Conservation (phyloP, 2,797 vertebrate genomes). For the Chanos chanos region DNA sequence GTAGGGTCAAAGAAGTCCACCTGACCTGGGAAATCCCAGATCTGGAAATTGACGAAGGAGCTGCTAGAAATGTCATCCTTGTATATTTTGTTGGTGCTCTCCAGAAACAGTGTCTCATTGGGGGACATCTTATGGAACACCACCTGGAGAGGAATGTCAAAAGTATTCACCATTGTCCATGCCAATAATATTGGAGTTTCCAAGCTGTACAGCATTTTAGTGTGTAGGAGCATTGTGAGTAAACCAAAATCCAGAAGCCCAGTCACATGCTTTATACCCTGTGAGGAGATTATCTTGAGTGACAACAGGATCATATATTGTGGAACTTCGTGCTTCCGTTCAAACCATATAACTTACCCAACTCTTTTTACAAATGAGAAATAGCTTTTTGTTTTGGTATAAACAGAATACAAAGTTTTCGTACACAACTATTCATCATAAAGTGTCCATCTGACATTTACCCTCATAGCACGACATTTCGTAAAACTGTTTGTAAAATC, state of each 20-base stretch:
- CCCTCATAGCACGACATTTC: background rate
- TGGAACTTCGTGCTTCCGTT: too few relatives aligned
- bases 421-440: too few relatives aligned
- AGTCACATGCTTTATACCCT: slow-evolving; percentile 55
- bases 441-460: background rate
- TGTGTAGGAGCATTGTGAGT: too few relatives aligned
- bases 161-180: too few relatives aligned
- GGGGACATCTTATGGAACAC: slow-evolving; percentile 99
- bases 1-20: slow-evolving; percentile 99
- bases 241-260: slow-evolving; percentile 56
- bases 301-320: background rate
- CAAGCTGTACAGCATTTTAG: background rate
- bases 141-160: slow-evolving; percentile 76
- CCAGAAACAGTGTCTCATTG: slow-evolving; percentile 96
- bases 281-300: slow-evolving; percentile 23
- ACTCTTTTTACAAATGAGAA: too few relatives aligned
- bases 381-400: too few relatives aligned
- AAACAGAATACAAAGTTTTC: too few relatives aligned
- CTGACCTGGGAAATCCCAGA: slow-evolving; percentile 99
- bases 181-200: too few relatives aligned
- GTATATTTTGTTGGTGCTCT: slow-evolving; percentile 99
- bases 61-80: slow-evolving; percentile 99
- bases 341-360: too few relatives aligned
- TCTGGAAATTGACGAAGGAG: slow-evolving; percentile 99
- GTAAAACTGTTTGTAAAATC: background rate